phyloP scores from a whole-genome alignment of 2,888 invertebrate genomes.

The Myopa tessellatipennis region DNA sequence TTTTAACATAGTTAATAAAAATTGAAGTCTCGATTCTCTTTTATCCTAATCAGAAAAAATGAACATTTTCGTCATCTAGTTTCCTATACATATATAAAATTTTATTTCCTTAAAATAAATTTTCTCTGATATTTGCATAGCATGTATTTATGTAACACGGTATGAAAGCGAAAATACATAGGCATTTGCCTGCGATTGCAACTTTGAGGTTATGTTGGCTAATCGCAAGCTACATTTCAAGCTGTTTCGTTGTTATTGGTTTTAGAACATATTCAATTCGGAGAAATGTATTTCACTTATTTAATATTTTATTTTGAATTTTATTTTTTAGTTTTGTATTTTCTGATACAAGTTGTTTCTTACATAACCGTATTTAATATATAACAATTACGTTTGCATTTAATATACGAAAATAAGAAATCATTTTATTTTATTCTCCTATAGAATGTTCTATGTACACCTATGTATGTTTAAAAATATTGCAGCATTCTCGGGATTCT shows the following conservation, averaged over 20 bases:
- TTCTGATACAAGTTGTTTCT: not conserved
- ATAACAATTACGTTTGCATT: conserved; percentile 3
- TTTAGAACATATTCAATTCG: too few species aligned
- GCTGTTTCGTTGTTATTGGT: too few species aligned
- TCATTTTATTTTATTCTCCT: not conserved
- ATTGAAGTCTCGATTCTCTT: too few species aligned
- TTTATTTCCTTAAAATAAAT: not conserved
- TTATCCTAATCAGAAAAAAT: too few species aligned
- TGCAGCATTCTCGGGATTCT: not conserved
- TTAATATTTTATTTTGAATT: not conserved
- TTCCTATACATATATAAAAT: too few species aligned
- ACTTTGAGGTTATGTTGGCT: too few species aligned
- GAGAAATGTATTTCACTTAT: too few species aligned
- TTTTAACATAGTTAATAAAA: too few species aligned
- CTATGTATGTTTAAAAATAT: not conserved
- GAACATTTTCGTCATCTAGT: too few species aligned
- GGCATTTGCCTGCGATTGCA: not conserved
- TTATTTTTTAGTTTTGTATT: conserved; percentile 1
- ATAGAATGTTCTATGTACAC: not conserved
- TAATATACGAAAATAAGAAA: not conserved
- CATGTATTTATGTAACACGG: not conserved
- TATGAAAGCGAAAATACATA: not conserved
- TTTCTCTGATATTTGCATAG: not conserved
- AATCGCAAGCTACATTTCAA: too few species aligned
- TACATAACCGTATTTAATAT: conserved; percentile 9